Evolutionary conservation across 2,797 vertebrate species (phyloP).

Genomic region (Hybognathus amarus): DNA sequence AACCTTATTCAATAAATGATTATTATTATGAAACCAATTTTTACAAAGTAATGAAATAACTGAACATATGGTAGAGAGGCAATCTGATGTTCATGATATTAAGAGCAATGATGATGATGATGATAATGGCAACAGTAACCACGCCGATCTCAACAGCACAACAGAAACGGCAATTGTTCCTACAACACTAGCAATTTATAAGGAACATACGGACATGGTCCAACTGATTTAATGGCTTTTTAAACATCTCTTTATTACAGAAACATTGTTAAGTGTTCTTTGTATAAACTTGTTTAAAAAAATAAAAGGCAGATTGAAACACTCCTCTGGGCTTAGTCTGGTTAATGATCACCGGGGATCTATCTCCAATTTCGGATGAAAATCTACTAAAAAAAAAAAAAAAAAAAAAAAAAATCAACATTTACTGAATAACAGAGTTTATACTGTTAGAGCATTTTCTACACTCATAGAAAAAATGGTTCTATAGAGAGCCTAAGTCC

Average conservation of each 20-base stretch:
- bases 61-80: constrained; percentile 7
- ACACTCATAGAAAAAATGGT: no score
- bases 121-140: constrained; percentile 15
- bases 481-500: no score
- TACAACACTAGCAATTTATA: constrained; percentile 45
- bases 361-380: not conserved
- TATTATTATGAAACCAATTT: not conserved
- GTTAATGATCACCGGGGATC: not conserved
- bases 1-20: not conserved
- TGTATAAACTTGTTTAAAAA: constrained; percentile 68
- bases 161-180: constrained; percentile 37
- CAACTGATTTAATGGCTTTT: constrained; percentile 54
- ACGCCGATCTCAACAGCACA: constrained; percentile 23
- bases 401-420: not conserved
- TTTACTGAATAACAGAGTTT: not conserved
- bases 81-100: constrained; percentile 4
- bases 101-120: constrained; percentile 37
- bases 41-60: not conserved
- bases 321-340: constrained; percentile 6
- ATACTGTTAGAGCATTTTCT: not conserved
- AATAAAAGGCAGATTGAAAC: constrained; percentile 59
- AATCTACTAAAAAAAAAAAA: not conserved
- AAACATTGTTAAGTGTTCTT: constrained; percentile 63
- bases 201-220: constrained; percentile 20
- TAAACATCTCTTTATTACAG: constrained; percentile 61